phyloP scores from a whole-genome alignment of 2,797 vertebrate genomes.

The Enteromius radiatus region DNA sequence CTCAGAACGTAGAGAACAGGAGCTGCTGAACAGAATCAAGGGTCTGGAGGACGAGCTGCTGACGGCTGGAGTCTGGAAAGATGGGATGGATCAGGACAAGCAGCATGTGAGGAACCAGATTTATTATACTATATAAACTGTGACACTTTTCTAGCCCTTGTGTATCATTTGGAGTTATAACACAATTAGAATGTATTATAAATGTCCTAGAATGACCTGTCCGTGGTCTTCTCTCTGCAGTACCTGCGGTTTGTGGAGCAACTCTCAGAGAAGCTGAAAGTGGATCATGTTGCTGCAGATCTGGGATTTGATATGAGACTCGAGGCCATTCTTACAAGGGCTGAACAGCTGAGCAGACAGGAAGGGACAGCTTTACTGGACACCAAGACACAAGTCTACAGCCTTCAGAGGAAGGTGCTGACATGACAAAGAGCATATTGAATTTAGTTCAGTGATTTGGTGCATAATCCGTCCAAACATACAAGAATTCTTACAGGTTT shows the following conservation, averaged over 20 bases:
- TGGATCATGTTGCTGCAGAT: conserved; percentile 81
- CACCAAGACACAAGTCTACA: conserved; percentile 83
- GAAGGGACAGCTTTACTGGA: conserved; percentile 84
- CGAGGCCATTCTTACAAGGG: conserved; percentile 82
- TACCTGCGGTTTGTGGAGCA: conserved; percentile 87
- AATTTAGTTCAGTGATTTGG: neutral
- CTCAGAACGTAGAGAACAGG: conserved; percentile 80
- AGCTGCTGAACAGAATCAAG: conserved; percentile 76
- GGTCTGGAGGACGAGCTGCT: conserved; percentile 82
- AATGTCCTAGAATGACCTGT: neutral
- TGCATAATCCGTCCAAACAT: neutral
- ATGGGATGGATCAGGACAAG: conserved; percentile 80
- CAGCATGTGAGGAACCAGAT: conserved; percentile 79
- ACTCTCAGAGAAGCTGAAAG: conserved; percentile 86
- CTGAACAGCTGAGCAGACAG: conserved; percentile 84
- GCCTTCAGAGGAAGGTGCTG: conserved; percentile 84
- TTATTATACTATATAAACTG: neutral
- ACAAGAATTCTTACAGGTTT: neutral
- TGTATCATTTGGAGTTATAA: neutral
- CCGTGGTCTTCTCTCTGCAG: conserved; percentile 66
- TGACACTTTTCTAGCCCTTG: neutral
- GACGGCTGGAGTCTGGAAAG: conserved; percentile 76
- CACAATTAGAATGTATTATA: neutral
- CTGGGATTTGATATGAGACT: conserved; percentile 88
- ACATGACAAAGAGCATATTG: neutral